Base-by-base conservation (phyloP, 2,888 invertebrate species). In the Hydrotaea diabolus region DNA sequence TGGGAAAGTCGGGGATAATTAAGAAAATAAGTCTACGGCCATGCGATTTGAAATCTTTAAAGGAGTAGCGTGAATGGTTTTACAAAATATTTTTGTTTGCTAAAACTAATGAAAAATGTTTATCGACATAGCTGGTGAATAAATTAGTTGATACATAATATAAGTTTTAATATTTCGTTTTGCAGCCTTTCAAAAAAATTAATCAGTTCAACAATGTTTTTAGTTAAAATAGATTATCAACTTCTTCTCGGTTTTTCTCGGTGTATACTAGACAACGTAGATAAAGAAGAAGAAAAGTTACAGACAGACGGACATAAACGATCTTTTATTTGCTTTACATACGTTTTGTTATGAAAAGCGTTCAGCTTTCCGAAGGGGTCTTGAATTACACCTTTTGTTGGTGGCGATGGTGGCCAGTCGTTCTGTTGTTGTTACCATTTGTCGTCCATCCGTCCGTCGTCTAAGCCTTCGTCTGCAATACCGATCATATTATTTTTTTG, bases 321-420 rank as follows among this genome's bases (percentile, higher is more conserved):
- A 78, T 80, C 74, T 84, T 74, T 74, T 78, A 72, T 81, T 72
- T 72, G 55, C 75, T 72, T 66, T 62, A 46, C 13, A 74, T 82
- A 62, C 46, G 46, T 76, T 76, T 75, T 64, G 55, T 82, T 64
- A 53, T 78, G 26, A 78, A 53, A 7, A 75, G 59, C 39, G 23
- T 59, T 74, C n/a, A 43, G 43, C 43, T 57, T 43, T 74, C 74
- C 43, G 39, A 69, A 80, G 85, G 79, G 79, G 79, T 79, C 53
- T 85, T 85, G 57, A 82, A 85, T 85, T 85, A 85, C n/a, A n/a
- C 85, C 82, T 85, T 77, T 85, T 85, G 85, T 85, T 80, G 39
- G 59, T 74, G 39, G 39, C 17, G 15, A 19, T 13, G 39, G 13
- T 69, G 72, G 79, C 73, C 64, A 76, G 76, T 39, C 72, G 57